Evolutionary conservation across 2,113 vertebrate species (phyloP).

Genomic region (Melanocharis versteri): DNA sequence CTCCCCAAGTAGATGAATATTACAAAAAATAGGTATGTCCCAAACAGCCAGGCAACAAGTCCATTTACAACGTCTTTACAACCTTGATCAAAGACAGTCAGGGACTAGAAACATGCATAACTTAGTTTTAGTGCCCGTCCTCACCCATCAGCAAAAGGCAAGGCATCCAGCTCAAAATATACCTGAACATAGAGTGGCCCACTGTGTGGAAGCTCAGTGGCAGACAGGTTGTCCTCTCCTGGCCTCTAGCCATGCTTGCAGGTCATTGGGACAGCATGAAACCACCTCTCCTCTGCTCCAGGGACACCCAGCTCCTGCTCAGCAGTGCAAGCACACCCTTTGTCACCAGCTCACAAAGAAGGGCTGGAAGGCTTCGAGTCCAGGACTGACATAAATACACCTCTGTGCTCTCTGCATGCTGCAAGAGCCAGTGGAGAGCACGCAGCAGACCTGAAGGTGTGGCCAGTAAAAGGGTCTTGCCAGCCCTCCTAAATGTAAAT

Average conservation of each 20-base stretch:
- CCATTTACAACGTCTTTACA: not conserved
- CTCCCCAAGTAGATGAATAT: not conserved
- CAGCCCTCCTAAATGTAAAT: not conserved
- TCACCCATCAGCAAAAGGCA: not conserved
- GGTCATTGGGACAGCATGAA: not conserved
- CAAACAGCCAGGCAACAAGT: not conserved
- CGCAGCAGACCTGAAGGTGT: fast-evolving
- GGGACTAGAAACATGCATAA: not conserved
- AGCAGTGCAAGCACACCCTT: not conserved
- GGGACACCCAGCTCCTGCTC: not conserved
- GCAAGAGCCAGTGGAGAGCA: not conserved
- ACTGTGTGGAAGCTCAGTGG: not conserved
- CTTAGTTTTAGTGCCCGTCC: not conserved
- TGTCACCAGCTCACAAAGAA: not conserved
- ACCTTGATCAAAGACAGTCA: not conserved
- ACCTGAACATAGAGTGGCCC: not conserved
- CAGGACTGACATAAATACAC: not conserved
- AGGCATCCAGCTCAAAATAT: not conserved
- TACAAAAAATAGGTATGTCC: not conserved
- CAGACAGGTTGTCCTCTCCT: not conserved
- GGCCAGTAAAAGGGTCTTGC: not conserved
- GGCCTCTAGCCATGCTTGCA: not conserved
- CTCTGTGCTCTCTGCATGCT: not conserved
- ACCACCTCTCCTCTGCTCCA: not conserved
- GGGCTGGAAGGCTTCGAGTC: not conserved